Conservation (phyloP, 2,888 invertebrate genomes). For the Sycophila texana region DNA sequence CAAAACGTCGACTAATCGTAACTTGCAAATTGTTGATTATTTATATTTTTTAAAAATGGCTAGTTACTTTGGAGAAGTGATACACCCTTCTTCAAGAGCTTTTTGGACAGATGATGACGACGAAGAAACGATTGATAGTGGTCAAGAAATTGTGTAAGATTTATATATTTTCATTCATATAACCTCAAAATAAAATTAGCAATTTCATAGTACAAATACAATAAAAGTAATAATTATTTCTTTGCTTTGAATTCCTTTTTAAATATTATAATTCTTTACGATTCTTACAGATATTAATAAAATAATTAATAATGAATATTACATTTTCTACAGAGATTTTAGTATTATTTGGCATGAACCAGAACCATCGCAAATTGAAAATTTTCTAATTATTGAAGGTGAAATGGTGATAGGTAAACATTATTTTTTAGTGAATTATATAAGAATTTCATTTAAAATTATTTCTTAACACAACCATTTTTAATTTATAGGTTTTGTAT, state of each 20-base stretch:
- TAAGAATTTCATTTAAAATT: too few relatives aligned
- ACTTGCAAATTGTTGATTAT: background rate
- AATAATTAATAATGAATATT: conserved; percentile 11
- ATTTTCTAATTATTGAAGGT: conserved; percentile 67
- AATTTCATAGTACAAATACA: background rate
- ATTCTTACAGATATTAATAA: background rate
- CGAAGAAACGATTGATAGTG: conserved; percentile 54
- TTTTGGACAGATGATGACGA: conserved; percentile 72
- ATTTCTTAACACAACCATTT: background rate
- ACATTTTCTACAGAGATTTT: conserved; percentile 62
- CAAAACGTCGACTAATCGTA: too few relatives aligned
- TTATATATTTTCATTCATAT: conserved; percentile 34
- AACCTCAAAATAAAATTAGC: conserved; percentile 50
- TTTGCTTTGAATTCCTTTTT: background rate
- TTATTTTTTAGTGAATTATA: background rate
- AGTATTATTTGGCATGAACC: conserved; percentile 65
- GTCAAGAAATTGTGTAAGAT: conserved; percentile 59
- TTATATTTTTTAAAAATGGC: conserved; percentile 60
- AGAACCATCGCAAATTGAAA: conserved; percentile 64
- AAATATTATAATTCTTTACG: background rate
- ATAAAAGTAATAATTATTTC: background rate
- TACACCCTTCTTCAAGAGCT: conserved; percentile 70
- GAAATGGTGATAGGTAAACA: conserved; percentile 65
- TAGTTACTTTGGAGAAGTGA: conserved; percentile 69
- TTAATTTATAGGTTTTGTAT: conserved; percentile 62